Conservation (phyloP, 2,888 invertebrate genomes). For the Morpho achilles region DNA sequence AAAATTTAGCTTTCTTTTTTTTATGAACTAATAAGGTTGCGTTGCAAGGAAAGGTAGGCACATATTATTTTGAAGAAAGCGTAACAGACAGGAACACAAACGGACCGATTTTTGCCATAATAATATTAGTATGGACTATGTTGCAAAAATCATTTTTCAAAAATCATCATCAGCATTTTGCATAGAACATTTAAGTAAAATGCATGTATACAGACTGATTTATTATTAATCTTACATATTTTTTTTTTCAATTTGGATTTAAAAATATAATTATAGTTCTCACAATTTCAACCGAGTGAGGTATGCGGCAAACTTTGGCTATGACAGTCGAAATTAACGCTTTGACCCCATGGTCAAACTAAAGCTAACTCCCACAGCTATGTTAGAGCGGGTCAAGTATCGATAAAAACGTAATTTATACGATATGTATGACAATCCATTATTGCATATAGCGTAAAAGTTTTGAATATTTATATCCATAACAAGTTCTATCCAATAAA, state of each 20-base stretch:
- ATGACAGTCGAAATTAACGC: slow-evolving; percentile 49
- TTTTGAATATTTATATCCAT: slow-evolving; percentile 18
- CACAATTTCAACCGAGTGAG: background rate
- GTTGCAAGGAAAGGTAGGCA: too few relatives aligned
- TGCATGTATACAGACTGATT: too few relatives aligned
- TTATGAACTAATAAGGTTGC: background rate
- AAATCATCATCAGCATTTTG: too few relatives aligned
- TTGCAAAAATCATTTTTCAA: too few relatives aligned
- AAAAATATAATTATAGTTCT: background rate
- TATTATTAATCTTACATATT: background rate
- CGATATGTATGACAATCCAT: slow-evolving; percentile 9
- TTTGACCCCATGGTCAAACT: slow-evolving; percentile 37
- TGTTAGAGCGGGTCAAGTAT: slow-evolving; percentile 47
- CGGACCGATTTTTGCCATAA: too few relatives aligned
- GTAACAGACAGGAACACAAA: too few relatives aligned
- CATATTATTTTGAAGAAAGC: too few relatives aligned
- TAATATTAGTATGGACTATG: too few relatives aligned
- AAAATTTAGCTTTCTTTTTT: background rate
- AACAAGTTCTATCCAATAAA: slow-evolving; percentile 23
- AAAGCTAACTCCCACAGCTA: slow-evolving; percentile 34
- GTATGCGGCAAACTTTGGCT: slow-evolving; percentile 32
- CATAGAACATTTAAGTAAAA: too few relatives aligned
- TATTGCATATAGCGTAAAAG: slow-evolving; percentile 12
- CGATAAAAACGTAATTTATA: slow-evolving; percentile 19
- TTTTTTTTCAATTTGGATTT: background rate